phyloP scores from a whole-genome alignment of 2,113 vertebrate genomes.

The Phalacrocorax brasilianus region DNA sequence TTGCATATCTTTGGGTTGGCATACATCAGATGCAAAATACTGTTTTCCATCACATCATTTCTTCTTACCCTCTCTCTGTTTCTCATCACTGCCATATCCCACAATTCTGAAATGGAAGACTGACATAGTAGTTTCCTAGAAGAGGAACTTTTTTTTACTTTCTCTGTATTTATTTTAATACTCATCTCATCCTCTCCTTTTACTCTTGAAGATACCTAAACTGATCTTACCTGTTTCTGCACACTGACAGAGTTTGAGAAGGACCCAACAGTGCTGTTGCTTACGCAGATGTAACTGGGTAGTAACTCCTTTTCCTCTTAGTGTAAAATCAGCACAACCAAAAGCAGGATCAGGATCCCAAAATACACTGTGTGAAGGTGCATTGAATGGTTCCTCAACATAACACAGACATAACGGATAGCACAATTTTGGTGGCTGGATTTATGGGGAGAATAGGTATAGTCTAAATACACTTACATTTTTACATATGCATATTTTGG shows the following conservation, averaged over 20 bases:
- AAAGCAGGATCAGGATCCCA: neutral
- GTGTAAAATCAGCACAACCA: neutral
- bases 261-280: neutral
- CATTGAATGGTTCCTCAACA: neutral
- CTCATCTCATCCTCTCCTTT: neutral
- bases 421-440: neutral
- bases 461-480: neutral
- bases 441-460: neutral
- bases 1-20: neutral
- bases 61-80: neutral
- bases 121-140: neutral
- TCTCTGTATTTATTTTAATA: neutral
- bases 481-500: neutral
- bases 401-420: neutral
- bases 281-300: neutral
- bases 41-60: neutral
- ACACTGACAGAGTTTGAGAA: neutral
- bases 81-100: neutral
- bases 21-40: neutral
- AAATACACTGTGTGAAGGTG: neutral
- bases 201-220: neutral
- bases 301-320: neutral
- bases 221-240: neutral
- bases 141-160: neutral
- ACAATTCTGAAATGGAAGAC: neutral